Evolutionary conservation across 1,140 invertebrate species (phyloP), one percentile per base, ranked within the genome.

Genomic region (Agrypnia vestita): DNA sequence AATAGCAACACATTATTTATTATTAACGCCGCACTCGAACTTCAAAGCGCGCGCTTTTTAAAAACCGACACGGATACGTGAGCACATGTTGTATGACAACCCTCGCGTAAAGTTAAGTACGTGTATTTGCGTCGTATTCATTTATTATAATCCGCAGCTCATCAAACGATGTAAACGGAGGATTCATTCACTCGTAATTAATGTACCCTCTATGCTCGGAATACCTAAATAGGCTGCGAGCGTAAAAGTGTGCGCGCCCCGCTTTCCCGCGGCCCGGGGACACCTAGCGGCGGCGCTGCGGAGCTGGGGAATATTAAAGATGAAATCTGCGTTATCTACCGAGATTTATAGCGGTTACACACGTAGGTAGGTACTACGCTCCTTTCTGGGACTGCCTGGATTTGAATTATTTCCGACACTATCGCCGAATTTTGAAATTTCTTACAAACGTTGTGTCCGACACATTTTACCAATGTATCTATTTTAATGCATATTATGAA

Each of bases 101-200:
- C 75, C 75, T 49, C 59, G 21, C 47, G 17, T 25, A 21, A n/a
- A 19, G 71, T 73, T 56, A 44, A 17, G 55, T 61, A 75, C 73
- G 73, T 75, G 53, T 75, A 75, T 75, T 46, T 59, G 43, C 71
- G 49, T 55, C 73, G 73, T 80, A 80, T 83, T 83, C 79, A 80
- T 80, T 83, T 83, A 83, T 83, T 83, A 80, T 83, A 80, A 83
- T 83, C 81, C 78, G 61, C 76, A 78, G 78, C 81, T 82, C 81
- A 82, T 82, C 81, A 82, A 82, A 82, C 81, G 81, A 62, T 77
- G 81, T 79, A 82, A 82, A 78, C 81, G 81, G 74, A 73, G 81
- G 73, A 80, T 74, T 74, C 81, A 46, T 82, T 82, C 81, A 77
- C 71, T 82, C 71, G 81, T 82, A 77, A 79, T 80, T 82, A 82